A percentile compares a stretch with the other conserved stretches of the same genome.
These are phyloP conservation scores for Cecropterus lyciades DNA, from an alignment of 1,140 invertebrate species.

Conservation along the genomic window DNA sequence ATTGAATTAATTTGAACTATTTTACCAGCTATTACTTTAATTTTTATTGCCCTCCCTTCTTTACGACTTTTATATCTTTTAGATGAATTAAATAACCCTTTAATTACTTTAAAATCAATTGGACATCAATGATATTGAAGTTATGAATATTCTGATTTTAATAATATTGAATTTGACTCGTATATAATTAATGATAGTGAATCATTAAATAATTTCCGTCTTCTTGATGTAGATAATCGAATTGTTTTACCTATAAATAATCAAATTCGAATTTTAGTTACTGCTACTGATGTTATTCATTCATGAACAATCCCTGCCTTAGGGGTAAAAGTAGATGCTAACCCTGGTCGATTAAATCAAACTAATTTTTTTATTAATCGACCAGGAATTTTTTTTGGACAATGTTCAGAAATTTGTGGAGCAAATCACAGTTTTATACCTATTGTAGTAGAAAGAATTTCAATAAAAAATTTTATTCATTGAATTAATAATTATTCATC, in stretches of 20 bases:
- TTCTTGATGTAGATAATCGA: constrained; percentile 88
- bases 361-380: constrained; percentile 83
- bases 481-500: constrained; percentile 84
- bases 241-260: constrained; percentile 84
- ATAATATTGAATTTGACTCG: constrained; percentile 86
- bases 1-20: constrained; percentile 88
- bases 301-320: constrained; percentile 87
- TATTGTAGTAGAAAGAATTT: constrained; percentile 87
- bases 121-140: constrained; percentile 87
- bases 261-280: constrained; percentile 85
- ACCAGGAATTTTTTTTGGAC: constrained; percentile 87
- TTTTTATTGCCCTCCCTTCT: constrained; percentile 87
- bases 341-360: constrained; percentile 89
- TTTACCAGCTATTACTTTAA: constrained; percentile 85
- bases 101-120: constrained; percentile 85
- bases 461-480: constrained; percentile 83
- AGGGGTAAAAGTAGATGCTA: constrained; percentile 88
- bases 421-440: constrained; percentile 91
- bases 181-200: constrained; percentile 82
- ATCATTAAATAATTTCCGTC: constrained; percentile 77
- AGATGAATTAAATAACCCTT: constrained; percentile 85
- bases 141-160: constrained; percentile 87
- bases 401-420: constrained; percentile 93
- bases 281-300: constrained; percentile 88
- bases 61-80: constrained; percentile 86